Evolutionary conservation across 1,140 invertebrate genomes (phyloP).

Genomic region (Apis laboriosa): DNA sequence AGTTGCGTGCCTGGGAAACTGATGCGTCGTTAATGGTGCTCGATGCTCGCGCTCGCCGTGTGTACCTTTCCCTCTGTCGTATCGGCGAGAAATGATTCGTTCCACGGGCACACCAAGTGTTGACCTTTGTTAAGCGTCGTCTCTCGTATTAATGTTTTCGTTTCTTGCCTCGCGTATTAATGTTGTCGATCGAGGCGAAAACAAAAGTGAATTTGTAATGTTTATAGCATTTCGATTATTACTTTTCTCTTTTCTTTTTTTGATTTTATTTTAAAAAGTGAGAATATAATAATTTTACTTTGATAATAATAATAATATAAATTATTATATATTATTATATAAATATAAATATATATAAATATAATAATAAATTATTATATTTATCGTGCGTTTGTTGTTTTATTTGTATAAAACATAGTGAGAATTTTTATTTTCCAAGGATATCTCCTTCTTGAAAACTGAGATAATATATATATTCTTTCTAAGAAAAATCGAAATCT

Average conservation of each 20-base stretch:
- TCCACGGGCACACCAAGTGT: not conserved
- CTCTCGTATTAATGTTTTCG: not conserved
- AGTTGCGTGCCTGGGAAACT: conserved; percentile 28
- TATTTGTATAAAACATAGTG: no score
- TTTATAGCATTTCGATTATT: not conserved
- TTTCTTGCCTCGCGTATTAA: not conserved
- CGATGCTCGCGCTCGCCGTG: not conserved
- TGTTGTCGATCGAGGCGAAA: not conserved
- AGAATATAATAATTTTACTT: no score
- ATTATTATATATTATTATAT: no score
- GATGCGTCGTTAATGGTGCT: conserved; percentile 39
- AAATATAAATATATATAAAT: no score
- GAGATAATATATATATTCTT: no score
- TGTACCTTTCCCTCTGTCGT: not conserved
- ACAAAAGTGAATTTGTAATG: not conserved
- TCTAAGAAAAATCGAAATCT: no score
- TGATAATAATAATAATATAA: no score
- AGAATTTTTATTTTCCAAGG: no score
- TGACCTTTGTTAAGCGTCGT: not conserved
- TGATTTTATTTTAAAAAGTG: not conserved
- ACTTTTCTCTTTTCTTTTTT: no score
- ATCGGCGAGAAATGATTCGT: not conserved
- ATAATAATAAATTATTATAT: no score
- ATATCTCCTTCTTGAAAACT: no score
- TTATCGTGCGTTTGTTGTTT: no score